These are phyloP conservation scores for Stenoptilia bipunctidactyla DNA, from an alignment of 2,888 invertebrate species.

Conservation along the genomic window DNA sequence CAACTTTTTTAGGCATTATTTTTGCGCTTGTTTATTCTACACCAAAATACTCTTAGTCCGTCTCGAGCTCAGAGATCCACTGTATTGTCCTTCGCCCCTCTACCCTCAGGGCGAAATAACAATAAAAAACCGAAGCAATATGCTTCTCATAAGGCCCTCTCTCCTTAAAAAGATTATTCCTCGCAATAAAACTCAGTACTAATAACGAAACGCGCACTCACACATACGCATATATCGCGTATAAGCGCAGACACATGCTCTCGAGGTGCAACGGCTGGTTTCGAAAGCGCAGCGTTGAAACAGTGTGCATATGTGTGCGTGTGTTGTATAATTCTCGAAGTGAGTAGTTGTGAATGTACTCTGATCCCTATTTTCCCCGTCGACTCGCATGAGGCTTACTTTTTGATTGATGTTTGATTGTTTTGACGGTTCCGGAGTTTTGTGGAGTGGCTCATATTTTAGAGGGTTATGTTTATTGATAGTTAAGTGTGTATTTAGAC, in stretches of 20 bases:
- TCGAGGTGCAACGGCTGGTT: too few species aligned
- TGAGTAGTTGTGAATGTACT: too few species aligned
- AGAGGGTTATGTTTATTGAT: neutral
- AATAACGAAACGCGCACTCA: neutral
- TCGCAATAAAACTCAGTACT: neutral
- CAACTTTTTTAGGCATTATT: too few species aligned
- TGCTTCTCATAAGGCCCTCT: conserved; percentile 34
- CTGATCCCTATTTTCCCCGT: conserved; percentile 9
- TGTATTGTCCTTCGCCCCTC: conserved; percentile 29
- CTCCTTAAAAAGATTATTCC: neutral
- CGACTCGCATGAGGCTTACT: conserved; percentile 21
- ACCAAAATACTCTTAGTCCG: conserved; percentile 13
- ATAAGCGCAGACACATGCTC: too few species aligned
- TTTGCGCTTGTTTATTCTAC: neutral
- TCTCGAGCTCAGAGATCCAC: conserved; percentile 25
- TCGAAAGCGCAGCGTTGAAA: too few species aligned
- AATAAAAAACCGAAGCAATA: conserved; percentile 41
- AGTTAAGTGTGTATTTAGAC: too few species aligned
- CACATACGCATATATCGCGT: neutral
- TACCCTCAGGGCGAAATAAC: conserved; percentile 14
- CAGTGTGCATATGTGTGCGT: too few species aligned
- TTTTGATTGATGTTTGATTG: conserved; percentile 33
- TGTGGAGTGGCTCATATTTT: neutral
- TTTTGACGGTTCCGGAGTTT: conserved; percentile 23
- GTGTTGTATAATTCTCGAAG: too few species aligned